Percentiles rank a stretch among this genome's conserved stretches.
Conservation (phyloP, 2,888 invertebrate species). For the Meiosimyza decipiens region DNA sequence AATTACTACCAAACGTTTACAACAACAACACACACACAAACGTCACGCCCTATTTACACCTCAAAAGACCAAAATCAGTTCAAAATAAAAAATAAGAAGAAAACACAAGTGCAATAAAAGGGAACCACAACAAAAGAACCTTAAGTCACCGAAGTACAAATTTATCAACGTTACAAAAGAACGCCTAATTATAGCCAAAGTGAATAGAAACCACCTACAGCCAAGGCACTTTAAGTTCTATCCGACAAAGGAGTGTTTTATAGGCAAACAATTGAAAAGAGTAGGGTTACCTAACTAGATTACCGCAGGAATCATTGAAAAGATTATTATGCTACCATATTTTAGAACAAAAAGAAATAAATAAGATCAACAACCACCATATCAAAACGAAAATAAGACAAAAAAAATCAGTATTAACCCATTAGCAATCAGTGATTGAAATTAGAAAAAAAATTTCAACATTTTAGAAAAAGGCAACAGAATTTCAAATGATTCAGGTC, state of each 20-base stretch:
- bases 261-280: neutral
- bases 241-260: neutral
- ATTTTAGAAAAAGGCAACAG: no score
- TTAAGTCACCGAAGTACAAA: conserved; percentile 3
- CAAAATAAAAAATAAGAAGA: neutral
- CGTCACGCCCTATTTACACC: neutral
- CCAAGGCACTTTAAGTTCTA: neutral
- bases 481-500: no score
- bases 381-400: neutral
- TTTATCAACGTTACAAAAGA: no score
- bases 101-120: conserved; percentile 7
- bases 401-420: neutral
- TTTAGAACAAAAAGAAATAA: no score
- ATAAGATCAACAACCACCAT: no score
- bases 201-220: neutral
- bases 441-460: no score
- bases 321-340: neutral
- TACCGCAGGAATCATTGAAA: conserved; percentile 1
- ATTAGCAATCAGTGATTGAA: no score
- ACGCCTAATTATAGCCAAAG: no score
- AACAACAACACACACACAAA: no score
- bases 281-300: conserved; percentile 7
- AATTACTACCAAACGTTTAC: no score
- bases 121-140: conserved; percentile 10
- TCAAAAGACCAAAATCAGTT: neutral